Evolutionary conservation across 2,797 vertebrate species (phyloP), one percentile per base, ranked within the genome.

Genomic region (Ambastaia sidthimunki): DNA sequence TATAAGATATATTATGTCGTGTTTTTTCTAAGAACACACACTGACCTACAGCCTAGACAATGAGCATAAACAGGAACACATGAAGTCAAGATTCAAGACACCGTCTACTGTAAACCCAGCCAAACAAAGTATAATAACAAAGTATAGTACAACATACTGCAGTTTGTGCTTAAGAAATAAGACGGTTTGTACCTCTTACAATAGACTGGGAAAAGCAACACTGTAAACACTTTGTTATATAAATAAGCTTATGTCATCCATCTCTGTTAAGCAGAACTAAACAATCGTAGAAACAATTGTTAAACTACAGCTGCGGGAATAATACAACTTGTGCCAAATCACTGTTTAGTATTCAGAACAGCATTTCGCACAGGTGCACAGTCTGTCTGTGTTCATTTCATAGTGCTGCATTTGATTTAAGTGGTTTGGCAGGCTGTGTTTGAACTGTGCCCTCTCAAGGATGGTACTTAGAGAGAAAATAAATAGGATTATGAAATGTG

Each of bases 371-470:
- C 69, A 72, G 77, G 48, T 79, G 59, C 68, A 71, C 25, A 57
- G 68, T 55, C 48, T 72, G 65, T 72, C 69, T 79, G 48, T 31
- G 57, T 23, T 71, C 47, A 34, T 80, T 71, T 34, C n/a, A 80
- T 9, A 52, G 37, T 77, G 34, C 47, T 69, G 72, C 41, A 71
- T 72, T 79, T 75, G 16, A 60, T 75, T 80, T 52, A 79, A 37
- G 60, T 71, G 69, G 59, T 19, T 52, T 75, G 18, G 67, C 37
- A 75, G 52, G 74, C 34, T 54, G 55, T 66, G 41, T 72, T 41
- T 79, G 77, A 72, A 54, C 77, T 79, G 31, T 72, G 77, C 59
- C 77, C 77, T 72, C 21, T 79, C 77, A 79, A 66, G 59, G 77
- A 79, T 72, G 60, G 60, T 21, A 79, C 60, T 66, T 79, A 15